Percentiles rank a stretch among this genome's conserved stretches.
Conservation (phyloP, 2,888 invertebrate species). For the Bembecia ichneumoniformis region DNA sequence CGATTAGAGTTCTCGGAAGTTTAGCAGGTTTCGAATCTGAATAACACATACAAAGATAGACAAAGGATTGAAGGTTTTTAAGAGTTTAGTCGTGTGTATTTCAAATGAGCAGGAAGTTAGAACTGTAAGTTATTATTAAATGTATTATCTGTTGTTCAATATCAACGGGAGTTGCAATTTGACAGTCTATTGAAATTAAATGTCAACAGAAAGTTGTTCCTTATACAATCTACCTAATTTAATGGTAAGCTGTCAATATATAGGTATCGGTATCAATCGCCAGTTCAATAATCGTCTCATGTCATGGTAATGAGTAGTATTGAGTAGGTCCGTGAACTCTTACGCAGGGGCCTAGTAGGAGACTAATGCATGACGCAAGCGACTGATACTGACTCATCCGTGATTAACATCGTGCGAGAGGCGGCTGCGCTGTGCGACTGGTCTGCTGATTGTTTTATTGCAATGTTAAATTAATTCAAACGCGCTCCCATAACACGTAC, state of each 20-base stretch:
- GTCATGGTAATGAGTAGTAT: conserved; percentile 14
- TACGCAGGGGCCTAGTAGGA: conserved; percentile 27
- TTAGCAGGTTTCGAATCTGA: no score
- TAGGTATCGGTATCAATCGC: not conserved
- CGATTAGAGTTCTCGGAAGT: no score
- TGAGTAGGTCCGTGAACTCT: conserved; percentile 12
- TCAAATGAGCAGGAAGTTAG: no score
- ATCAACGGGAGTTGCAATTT: no score
- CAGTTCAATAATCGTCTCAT: conserved; percentile 37
- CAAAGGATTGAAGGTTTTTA: no score
- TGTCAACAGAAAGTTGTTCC: no score
- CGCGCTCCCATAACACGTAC: not conserved
- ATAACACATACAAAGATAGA: not conserved
- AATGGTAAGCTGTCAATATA: no score
- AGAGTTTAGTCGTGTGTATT: no score
- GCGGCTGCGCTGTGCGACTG: conserved; percentile 21
- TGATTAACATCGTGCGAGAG: conserved; percentile 32
- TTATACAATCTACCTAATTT: no score
- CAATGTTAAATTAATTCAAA: conserved; percentile 3
- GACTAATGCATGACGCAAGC: conserved; percentile 34
- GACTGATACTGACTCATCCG: conserved; percentile 39
- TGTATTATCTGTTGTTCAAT: no score
- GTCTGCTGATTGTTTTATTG: conserved; percentile 32
- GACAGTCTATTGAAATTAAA: no score
- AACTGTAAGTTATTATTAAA: no score